Percentiles rank a stretch among this genome's conserved stretches.
Conservation (phyloP, 2,888 invertebrate genomes). For the Melinaea menophilus region DNA sequence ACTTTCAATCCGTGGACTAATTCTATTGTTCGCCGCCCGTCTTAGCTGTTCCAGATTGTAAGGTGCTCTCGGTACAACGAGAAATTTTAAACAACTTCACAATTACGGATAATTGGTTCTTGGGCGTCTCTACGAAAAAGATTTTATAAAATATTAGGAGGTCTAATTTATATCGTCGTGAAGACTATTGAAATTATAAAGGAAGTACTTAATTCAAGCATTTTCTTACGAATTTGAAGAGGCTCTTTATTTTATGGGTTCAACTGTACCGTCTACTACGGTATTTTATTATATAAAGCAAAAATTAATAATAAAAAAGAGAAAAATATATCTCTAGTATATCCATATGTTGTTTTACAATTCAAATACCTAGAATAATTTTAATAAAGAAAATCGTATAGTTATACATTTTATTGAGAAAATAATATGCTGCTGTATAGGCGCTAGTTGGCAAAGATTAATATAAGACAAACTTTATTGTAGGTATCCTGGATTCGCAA, state of each 20-base stretch:
- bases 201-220: no score
- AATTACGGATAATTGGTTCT: slow-evolving; percentile 28
- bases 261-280: no score
- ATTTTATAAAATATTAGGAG: slow-evolving; percentile 3
- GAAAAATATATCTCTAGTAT: no score
- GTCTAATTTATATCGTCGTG: slow-evolving; percentile 1
- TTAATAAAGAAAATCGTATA: no score
- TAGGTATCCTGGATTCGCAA: slow-evolving; percentile 94
- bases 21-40: slow-evolving; percentile 25
- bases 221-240: no score
- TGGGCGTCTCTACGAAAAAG: slow-evolving; percentile 5
- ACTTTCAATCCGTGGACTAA: slow-evolving; percentile 28
- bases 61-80: slow-evolving; percentile 25
- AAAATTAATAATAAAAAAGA: no score
- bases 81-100: slow-evolving; percentile 26
- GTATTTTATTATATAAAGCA: no score
- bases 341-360: no score
- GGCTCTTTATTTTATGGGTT: no score
- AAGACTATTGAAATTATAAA: background rate
- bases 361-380: no score
- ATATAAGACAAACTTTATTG: slow-evolving; percentile 34
- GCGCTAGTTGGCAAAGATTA: no score
- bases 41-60: slow-evolving; percentile 27
- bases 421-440: background rate
- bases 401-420: no score